Conservation (phyloP, 2,113 vertebrate species). For the Meles meles region DNA sequence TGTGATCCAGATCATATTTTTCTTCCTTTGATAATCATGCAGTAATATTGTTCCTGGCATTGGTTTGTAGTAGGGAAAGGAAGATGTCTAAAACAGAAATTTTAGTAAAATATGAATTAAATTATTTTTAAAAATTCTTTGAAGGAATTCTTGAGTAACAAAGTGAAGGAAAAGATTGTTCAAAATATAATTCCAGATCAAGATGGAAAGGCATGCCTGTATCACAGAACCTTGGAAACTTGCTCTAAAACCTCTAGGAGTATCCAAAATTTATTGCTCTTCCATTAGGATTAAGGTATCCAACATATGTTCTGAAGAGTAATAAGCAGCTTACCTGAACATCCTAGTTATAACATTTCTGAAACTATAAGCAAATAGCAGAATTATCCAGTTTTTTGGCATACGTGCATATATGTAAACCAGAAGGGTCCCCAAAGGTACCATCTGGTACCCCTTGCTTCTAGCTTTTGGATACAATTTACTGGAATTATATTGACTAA, state of each 20-base stretch:
- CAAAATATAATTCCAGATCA: neutral
- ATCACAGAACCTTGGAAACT: neutral
- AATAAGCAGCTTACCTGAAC: neutral
- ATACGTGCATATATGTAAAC: neutral
- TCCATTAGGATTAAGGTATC: neutral
- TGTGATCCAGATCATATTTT: neutral
- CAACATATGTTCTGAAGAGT: neutral
- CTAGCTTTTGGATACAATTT: neutral
- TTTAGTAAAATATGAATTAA: neutral
- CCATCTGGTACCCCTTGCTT: neutral
- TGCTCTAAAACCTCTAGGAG: neutral
- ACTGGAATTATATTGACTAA: neutral
- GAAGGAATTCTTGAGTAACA: neutral
- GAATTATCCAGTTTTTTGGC: neutral
- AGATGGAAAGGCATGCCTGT: neutral
- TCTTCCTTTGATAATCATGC: neutral
- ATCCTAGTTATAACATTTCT: neutral
- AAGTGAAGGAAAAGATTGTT: neutral
- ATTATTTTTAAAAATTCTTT: neutral
- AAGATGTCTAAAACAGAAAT: neutral
- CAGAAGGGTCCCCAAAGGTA: neutral
- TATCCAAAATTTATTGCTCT: neutral
- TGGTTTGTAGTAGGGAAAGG: neutral
- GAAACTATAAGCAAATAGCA: neutral
- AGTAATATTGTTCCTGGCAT: neutral